A percentile compares a stretch with the other conserved stretches of the same genome.
Conservation (phyloP, 1,140 invertebrate species). For the Polypedilum pembai region DNA sequence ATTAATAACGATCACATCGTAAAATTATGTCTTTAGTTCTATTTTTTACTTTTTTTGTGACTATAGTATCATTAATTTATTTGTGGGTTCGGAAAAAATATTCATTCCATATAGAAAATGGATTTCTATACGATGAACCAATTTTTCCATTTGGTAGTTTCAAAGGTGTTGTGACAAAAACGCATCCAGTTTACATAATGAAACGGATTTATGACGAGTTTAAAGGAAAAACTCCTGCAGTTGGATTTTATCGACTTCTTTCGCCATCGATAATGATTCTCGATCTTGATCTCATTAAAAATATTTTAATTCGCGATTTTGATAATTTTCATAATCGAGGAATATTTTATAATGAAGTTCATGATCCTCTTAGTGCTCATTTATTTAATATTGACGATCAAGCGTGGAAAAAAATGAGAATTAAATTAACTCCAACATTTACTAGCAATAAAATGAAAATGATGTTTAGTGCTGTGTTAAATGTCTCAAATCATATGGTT, state of each 20-base stretch:
- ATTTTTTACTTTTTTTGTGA: too few species aligned
- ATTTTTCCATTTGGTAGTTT: slow-evolving; percentile 46
- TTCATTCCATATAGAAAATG: neutral
- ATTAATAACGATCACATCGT: too few species aligned
- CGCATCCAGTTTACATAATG: slow-evolving; percentile 43
- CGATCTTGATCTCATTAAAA: slow-evolving; percentile 49
- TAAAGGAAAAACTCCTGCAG: slow-evolving; percentile 40
- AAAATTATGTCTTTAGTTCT: too few species aligned
- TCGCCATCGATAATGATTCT: slow-evolving; percentile 43
- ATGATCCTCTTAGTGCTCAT: slow-evolving; percentile 45
- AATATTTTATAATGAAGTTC: slow-evolving; percentile 46
- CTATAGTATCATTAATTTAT: too few species aligned
- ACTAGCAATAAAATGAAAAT: slow-evolving; percentile 46
- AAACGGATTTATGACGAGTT: slow-evolving; percentile 41
- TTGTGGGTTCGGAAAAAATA: too few species aligned
- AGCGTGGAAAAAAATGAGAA: slow-evolving; percentile 45
- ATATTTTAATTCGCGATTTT: slow-evolving; percentile 53
- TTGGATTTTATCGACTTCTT: slow-evolving; percentile 45
- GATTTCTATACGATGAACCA: slow-evolving; percentile 40
- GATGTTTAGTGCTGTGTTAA: slow-evolving; percentile 46
- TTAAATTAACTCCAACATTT: slow-evolving; percentile 46
- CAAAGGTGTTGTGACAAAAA: slow-evolving; percentile 40
- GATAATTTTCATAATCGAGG: slow-evolving; percentile 50
- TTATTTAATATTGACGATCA: slow-evolving; percentile 45
- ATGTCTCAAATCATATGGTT: slow-evolving; percentile 42